phyloP scores from a whole-genome alignment of 2,888 invertebrate species.

The Polietes domitor region DNA sequence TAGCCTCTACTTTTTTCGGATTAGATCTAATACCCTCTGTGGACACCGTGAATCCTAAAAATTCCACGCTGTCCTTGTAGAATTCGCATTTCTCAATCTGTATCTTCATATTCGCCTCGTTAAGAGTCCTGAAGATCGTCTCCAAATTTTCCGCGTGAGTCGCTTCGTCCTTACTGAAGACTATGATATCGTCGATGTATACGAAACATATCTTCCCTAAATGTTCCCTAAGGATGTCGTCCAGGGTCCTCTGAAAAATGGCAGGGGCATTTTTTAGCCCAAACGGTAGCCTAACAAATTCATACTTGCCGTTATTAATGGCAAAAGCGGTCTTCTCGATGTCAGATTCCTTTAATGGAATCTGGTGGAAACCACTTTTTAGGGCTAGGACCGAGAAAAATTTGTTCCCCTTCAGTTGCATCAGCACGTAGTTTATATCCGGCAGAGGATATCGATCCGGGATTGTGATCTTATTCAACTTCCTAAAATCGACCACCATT shows the following conservation, averaged over 20 bases:
- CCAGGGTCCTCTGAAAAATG: conserved; percentile 19
- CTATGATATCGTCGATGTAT: conserved; percentile 27
- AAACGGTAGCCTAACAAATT: conserved; percentile 24
- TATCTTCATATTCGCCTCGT: conserved; percentile 51
- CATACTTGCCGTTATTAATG: conserved; percentile 18
- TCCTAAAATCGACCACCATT: conserved; percentile 33
- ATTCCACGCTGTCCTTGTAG: conserved; percentile 41
- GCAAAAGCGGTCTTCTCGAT: conserved; percentile 27
- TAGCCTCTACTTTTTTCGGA: conserved; percentile 60
- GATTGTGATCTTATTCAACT: conserved; percentile 25
- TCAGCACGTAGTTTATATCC: conserved; percentile 28
- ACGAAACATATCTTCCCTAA: conserved; percentile 38
- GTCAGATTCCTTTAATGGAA: conserved; percentile 11
- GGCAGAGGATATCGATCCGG: conserved; percentile 36
- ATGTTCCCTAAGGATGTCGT: conserved; percentile 36
- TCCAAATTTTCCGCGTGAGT: conserved; percentile 47
- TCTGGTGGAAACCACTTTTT: conserved; percentile 40
- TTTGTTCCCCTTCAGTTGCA: conserved; percentile 35
- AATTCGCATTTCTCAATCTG: conserved; percentile 48
- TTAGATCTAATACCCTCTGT: conserved; percentile 57
- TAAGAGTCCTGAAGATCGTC: conserved; percentile 36
- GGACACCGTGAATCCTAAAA: conserved; percentile 57
- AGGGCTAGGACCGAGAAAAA: conserved; percentile 33
- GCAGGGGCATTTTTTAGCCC: conserved; percentile 18
- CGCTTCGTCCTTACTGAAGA: conserved; percentile 56